Conservation (phyloP, 2,113 vertebrate species). For the Hylia prasina region DNA sequence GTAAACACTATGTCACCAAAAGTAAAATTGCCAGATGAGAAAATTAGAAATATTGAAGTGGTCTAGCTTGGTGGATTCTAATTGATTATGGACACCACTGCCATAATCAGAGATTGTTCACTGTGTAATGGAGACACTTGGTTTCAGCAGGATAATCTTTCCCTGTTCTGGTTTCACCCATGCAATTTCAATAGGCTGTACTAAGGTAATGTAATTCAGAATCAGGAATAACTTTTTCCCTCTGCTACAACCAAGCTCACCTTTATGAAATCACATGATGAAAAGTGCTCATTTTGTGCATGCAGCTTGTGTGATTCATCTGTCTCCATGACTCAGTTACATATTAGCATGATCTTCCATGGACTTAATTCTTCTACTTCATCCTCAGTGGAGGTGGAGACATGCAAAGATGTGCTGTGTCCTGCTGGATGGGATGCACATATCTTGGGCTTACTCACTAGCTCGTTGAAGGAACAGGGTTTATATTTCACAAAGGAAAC, state of each 20-base stretch:
- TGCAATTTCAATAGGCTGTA: not conserved
- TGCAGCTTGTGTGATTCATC: not conserved
- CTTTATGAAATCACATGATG: not conserved
- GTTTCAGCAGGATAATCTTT: constrained; percentile 17
- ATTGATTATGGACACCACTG: constrained; percentile 30
- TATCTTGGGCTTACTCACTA: not conserved
- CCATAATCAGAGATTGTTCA: not conserved
- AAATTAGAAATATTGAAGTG: constrained; percentile 41
- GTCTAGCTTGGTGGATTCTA: not conserved
- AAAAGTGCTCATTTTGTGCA: not conserved
- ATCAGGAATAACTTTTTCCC: not conserved
- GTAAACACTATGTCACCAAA: not conserved
- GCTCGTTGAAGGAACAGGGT: not conserved
- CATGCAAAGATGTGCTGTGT: not conserved
- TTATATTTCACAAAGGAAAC: not conserved
- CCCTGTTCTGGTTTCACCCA: not conserved
- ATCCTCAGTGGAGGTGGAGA: not conserved
- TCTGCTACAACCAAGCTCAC: not conserved
- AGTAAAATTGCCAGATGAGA: constrained; percentile 36
- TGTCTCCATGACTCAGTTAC: not conserved
- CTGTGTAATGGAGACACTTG: not conserved
- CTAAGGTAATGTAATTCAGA: not conserved
- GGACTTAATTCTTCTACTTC: not conserved
- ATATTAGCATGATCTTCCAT: not conserved
- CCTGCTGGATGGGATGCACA: not conserved